phyloP scores from a whole-genome alignment of 2,888 invertebrate genomes.

The Agrochola circellaris region DNA sequence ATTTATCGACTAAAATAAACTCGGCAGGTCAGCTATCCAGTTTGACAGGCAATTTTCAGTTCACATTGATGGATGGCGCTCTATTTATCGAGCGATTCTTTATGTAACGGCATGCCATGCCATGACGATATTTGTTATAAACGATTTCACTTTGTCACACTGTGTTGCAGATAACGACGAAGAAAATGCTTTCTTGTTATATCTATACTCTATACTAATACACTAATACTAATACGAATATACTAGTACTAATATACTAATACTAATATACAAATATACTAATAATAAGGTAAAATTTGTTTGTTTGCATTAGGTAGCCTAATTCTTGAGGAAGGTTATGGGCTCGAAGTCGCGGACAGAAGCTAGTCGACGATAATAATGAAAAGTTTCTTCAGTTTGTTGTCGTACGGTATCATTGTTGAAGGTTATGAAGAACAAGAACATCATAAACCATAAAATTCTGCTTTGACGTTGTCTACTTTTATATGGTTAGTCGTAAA shows the following conservation, averaged over 20 bases:
- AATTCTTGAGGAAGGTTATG: too few relatives aligned
- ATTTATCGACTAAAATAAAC: constrained; percentile 30
- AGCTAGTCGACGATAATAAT: not conserved
- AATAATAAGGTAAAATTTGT: too few relatives aligned
- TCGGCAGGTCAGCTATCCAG: constrained; percentile 59
- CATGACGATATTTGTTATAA: constrained; percentile 32
- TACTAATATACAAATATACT: too few relatives aligned
- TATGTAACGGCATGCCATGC: constrained; percentile 44
- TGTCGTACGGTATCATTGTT: constrained; percentile 2
- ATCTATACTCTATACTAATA: too few relatives aligned
- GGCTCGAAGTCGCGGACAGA: too few relatives aligned
- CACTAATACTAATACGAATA: too few relatives aligned
- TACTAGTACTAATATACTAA: too few relatives aligned
- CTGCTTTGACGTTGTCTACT: constrained; percentile 49
- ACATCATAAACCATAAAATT: constrained; percentile 32
- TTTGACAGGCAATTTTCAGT: constrained; percentile 74
- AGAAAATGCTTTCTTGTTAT: constrained; percentile 19
- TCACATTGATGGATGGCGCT: constrained; percentile 76
- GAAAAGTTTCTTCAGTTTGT: constrained; percentile 7
- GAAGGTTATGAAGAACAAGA: constrained; percentile 22
- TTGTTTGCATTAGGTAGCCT: too few relatives aligned
- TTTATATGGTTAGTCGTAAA: constrained; percentile 37
- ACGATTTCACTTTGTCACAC: constrained; percentile 35
- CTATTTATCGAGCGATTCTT: constrained; percentile 70
- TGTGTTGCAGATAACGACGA: not conserved